Evolutionary conservation across 92 coral and sea anemone genomes (phyloP), one percentile per base, ranked within the genome.

Genomic region (Pocillopora grandis): DNA sequence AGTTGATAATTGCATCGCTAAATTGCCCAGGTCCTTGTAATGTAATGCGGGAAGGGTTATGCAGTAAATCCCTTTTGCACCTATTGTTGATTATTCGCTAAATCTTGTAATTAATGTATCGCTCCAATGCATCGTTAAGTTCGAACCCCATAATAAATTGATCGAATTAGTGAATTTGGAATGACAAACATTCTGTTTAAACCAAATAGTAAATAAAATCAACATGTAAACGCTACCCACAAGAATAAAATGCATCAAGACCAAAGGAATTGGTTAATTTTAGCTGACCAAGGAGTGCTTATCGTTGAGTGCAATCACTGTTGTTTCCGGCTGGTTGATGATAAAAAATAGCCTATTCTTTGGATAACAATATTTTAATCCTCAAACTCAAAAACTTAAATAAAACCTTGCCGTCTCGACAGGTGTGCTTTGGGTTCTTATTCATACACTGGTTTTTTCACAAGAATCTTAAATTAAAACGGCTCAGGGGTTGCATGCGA

Each of bases 311-410:
- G 67, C 18, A 12, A 35, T 70, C 76, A 7, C 6, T 37, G 56
- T 82, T 61, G 62, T 82, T 82, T 70, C 85, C 85, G 85, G 85
- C 71, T 36, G 77, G 59, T 35, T 68, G 76, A 12, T 55, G 58
- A 33, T 55, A 17, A 59, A 81, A 81, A 81, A 81, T 81, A 71
- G 85, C 11, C 61, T 16, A 71, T 82, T 82, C 71, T 71, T 48
- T 49, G 11, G 62, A 73, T 31, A 59, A 62, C 15, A 61, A 62
- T 48, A 62, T 12, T 62, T 61, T 71, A 82, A 61, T 72, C 86
- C 71, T 36, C 48, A 62, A 49, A 59, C 68, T 62, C 78, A 71
- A 82, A 19, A 37, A 63, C 21, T 36, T 61, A 18, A 71, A 72
- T 42, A 9, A 66, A 48, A 65, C 48, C 70, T 61, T 33, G 77